Conservation (phyloP, 2,888 invertebrate species). For the Epirrhoe tristata region DNA sequence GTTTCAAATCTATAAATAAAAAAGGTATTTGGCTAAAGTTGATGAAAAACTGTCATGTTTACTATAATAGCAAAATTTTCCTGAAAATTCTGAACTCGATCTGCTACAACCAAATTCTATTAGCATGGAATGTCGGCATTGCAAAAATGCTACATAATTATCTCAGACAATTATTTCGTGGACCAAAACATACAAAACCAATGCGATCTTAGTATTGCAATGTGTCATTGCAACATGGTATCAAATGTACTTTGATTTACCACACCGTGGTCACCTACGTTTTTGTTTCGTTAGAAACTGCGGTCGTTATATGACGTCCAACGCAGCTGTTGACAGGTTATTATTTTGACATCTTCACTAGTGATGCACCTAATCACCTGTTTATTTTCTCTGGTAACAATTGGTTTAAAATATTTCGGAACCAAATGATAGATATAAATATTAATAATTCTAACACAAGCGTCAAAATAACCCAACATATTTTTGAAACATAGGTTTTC, state of each 20-base stretch:
- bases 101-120: not conserved
- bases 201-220: conserved; percentile 53
- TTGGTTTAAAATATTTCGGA: too few relatives aligned
- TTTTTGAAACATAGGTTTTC: not conserved
- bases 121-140: conserved; percentile 33
- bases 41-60: too few relatives aligned
- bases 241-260: conserved; percentile 68
- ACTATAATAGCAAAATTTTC: too few relatives aligned
- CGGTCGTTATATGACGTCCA: not conserved
- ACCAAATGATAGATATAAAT: too few relatives aligned
- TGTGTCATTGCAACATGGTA: conserved; percentile 68
- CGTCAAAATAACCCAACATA: not conserved
- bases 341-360: too few relatives aligned
- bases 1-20: too few relatives aligned
- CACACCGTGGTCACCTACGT: conserved; percentile 61
- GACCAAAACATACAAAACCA: conserved; percentile 54
- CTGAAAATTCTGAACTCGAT: too few relatives aligned
- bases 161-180: conserved; percentile 47
- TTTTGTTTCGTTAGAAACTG: conserved; percentile 2
- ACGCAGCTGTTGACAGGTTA: not conserved
- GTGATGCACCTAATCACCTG: too few relatives aligned
- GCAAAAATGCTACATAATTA: conserved; percentile 41
- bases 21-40: too few relatives aligned
- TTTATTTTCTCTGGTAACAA: too few relatives aligned
- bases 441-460: not conserved